Evolutionary conservation across 2,113 vertebrate species (phyloP).

Genomic region (Prunella himalayana): DNA sequence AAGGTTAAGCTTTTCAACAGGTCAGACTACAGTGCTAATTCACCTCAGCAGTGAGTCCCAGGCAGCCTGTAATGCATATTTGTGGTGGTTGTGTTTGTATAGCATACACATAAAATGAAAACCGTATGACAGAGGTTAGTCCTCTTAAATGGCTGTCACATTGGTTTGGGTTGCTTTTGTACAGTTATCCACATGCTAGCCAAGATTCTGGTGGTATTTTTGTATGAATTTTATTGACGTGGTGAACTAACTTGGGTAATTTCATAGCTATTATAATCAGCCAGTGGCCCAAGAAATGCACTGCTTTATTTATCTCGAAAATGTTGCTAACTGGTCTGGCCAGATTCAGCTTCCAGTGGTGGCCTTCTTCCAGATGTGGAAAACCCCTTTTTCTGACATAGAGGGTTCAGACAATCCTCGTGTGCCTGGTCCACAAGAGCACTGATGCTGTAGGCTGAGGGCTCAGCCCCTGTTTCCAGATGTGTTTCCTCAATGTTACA

Average conservation of each 20-base stretch:
- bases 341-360: slow-evolving; percentile 10
- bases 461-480: not conserved
- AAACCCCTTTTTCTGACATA: not conserved
- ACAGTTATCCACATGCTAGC: slow-evolving; percentile 44
- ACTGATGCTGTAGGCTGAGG: not conserved
- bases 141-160: slow-evolving; percentile 54
- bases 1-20: slow-evolving; percentile 65
- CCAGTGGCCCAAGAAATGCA: slow-evolving; percentile 20
- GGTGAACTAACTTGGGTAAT: slow-evolving; percentile 50
- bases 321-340: slow-evolving; percentile 23
- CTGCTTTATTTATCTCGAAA: slow-evolving; percentile 14
- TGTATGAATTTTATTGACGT: slow-evolving; percentile 30
- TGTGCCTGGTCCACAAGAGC: not conserved
- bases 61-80: slow-evolving; percentile 53
- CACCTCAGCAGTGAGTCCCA: slow-evolving; percentile 58
- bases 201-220: slow-evolving; percentile 49
- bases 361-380: not conserved
- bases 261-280: slow-evolving; percentile 56
- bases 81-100: slow-evolving; percentile 48
- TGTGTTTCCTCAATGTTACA: not conserved
- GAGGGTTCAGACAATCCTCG: not conserved
- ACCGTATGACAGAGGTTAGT: slow-evolving; percentile 66
- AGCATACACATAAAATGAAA: slow-evolving; percentile 55
- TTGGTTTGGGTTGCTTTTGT: slow-evolving; percentile 17
- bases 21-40: slow-evolving; percentile 62